These are phyloP conservation scores for Laodelphax striatellus DNA, from an alignment of 1,140 invertebrate genomes.

Conservation along the genomic window DNA sequence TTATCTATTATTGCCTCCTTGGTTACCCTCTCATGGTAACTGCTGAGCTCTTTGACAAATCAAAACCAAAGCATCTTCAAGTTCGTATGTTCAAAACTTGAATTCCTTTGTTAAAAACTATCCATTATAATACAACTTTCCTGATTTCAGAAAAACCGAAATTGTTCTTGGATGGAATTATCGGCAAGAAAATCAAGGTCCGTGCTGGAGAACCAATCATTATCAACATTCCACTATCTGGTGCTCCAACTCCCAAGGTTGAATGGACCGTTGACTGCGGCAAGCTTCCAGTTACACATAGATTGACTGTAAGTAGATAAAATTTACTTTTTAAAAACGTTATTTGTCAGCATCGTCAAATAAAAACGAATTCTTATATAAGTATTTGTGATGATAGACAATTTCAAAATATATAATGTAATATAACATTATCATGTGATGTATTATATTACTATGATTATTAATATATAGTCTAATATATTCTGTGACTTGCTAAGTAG, in stretches of 20 bases:
- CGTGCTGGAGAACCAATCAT: constrained; percentile 94
- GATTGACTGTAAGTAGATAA: constrained; percentile 44
- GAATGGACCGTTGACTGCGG: constrained; percentile 78
- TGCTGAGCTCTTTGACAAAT: neutral
- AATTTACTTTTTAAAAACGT: neutral
- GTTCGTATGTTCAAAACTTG: neutral
- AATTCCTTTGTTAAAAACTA: neutral
- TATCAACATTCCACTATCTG: constrained; percentile 84
- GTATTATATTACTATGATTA: too few relatives aligned
- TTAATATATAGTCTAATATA: too few relatives aligned
- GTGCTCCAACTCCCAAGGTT: constrained; percentile 85
- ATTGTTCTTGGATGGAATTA: constrained; percentile 75
- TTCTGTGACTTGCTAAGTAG: too few relatives aligned
- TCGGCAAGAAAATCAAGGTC: constrained; percentile 90
- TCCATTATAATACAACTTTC: neutral
- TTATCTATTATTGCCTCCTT: too few relatives aligned
- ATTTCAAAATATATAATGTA: too few relatives aligned
- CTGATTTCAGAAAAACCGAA: constrained; percentile 73
- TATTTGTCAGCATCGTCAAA: neutral
- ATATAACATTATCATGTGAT: too few relatives aligned
- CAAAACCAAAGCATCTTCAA: neutral
- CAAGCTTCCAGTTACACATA: constrained; percentile 54
- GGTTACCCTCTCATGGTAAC: too few relatives aligned
- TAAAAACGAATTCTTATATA: too few relatives aligned
- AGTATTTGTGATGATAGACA: too few relatives aligned